These are phyloP conservation scores for Allolobophora icterica DNA, from an alignment of 2,888 invertebrate species.

Conservation along the genomic window DNA sequence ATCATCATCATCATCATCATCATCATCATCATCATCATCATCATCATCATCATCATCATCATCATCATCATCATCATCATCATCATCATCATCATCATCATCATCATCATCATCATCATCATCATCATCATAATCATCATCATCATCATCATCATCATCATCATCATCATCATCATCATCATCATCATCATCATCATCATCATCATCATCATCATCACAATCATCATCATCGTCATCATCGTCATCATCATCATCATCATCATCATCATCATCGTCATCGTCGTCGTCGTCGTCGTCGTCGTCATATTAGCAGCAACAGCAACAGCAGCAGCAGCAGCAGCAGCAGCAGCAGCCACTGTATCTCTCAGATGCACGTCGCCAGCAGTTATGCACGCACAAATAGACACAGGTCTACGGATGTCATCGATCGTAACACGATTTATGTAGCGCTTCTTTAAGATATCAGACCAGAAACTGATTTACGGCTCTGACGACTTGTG, in stretches of 20 bases:
- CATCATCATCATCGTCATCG: not conserved
- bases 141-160: not conserved
- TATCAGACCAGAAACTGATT: not conserved
- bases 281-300: no score
- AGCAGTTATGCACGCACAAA: not conserved
- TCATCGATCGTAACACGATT: not conserved
- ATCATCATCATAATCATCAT: not conserved
- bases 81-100: not conserved
- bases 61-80: not conserved
- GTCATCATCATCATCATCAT: not conserved
- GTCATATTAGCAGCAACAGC: no score
- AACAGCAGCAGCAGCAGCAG: not conserved
- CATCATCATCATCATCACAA: not conserved
- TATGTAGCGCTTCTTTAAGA: not conserved
- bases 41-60: not conserved
- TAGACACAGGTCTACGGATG: not conserved
- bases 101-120: not conserved
- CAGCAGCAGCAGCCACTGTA: not conserved
- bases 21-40: no score
- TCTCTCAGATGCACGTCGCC: not conserved
- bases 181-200: no score
- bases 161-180: no score
- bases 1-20: no score
- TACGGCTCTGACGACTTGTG: no score
- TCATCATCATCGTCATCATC: not conserved